A percentile compares a stretch with the other conserved stretches of the same genome.
Evolutionary conservation across 2,113 vertebrate genomes (phyloP).

Genomic region (Triplophysa siluroides): DNA sequence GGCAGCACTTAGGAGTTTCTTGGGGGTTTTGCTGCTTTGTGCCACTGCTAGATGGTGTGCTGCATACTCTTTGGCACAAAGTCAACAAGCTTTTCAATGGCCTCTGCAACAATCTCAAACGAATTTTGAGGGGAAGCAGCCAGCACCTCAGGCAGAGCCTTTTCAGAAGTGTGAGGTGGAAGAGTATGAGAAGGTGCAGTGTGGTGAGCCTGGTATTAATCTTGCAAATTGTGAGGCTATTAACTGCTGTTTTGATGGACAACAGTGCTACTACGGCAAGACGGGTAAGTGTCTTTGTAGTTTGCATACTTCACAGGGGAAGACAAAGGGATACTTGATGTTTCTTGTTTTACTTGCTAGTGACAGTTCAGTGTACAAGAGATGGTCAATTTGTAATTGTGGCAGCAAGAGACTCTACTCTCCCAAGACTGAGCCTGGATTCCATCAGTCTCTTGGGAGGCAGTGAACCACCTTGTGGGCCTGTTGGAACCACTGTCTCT

Average conservation of each 20-base stretch:
- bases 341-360: conserved; percentile 52
- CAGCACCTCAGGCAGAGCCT: not conserved
- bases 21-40: not conserved
- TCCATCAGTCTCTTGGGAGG: conserved; percentile 51
- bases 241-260: conserved; percentile 52
- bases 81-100: not conserved
- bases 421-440: conserved; percentile 59
- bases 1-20: not conserved
- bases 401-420: conserved; percentile 62
- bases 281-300: conserved; percentile 7
- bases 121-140: not conserved
- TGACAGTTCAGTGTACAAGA: conserved; percentile 71
- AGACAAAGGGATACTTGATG: not conserved
- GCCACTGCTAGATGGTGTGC: not conserved
- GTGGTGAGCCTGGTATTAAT: conserved; percentile 35
- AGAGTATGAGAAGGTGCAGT: conserved; percentile 19
- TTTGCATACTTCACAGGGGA: not conserved
- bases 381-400: conserved; percentile 70
- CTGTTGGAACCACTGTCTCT: conserved; percentile 58
- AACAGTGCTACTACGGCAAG: conserved; percentile 47
- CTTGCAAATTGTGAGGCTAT: conserved; percentile 15
- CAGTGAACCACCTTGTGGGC: conserved; percentile 48
- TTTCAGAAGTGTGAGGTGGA: conserved; percentile 30
- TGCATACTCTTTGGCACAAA: not conserved
- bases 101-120: not conserved